Base-by-base conservation (phyloP, 2,113 vertebrate species). In the Nothocercus nigrocapillus region DNA sequence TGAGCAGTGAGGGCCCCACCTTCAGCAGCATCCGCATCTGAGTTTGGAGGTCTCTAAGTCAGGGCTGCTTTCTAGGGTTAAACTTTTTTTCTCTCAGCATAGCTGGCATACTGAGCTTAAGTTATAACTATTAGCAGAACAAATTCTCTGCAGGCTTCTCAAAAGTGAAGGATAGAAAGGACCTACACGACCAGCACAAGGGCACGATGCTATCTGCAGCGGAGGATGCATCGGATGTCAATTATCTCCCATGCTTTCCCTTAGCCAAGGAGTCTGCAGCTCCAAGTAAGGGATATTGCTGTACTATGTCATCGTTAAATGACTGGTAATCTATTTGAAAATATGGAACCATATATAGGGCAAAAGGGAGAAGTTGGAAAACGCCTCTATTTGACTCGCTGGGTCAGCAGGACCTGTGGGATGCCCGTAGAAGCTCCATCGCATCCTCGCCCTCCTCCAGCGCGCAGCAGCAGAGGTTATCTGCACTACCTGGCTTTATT, bases 381-480 rank as follows among this genome's bases (percentile, higher is more conserved):
- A 11, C 0, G 14, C 27, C 0, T 0, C 0, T 30, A 3, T 25
- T 67, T 68, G 32, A 27, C 54, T 85, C 53, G 8, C 0, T 32
- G 51, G 42, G 61, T 47, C 75, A 44, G 47, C 54, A 7, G 34
- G 36, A 7, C 34, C 54, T 72, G 59, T 25, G n/a, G 68, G 25
- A 58, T 28, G 21, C 36, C 53, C 49, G 11, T 49, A 11, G 49
- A 49, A 49, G 49, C 49, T 49, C 21, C 10, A 10, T 49, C 20
- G 9, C 21, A 11, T 3, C 66, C 45, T 67, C 3, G 11, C 11
- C 2, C 67, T 67, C 45, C 27, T 69, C 64, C 66, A 13, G 2
- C 19, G 91, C 75, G 24, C 74, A 88, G 91, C 78, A 91, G 89
- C 75, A 95, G 87, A 25, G 77, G 81, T 86, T 44, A 4, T 40